Evolutionary conservation across 2,888 invertebrate species (phyloP).

Genomic region (Ditylenchus weischeri): DNA sequence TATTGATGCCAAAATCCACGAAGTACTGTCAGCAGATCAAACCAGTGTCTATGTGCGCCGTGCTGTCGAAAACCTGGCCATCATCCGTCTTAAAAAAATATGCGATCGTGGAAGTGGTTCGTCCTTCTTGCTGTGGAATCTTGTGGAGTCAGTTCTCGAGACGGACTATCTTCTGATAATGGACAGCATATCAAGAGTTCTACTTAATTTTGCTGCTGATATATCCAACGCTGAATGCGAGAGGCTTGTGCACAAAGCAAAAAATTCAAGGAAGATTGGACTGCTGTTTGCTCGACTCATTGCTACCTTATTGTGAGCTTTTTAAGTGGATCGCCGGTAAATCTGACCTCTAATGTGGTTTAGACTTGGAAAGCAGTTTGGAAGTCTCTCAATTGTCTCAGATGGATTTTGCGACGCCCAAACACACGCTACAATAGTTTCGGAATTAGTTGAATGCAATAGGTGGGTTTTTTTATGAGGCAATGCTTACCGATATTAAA

Average conservation of each 20-base stretch:
- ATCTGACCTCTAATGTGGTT: neutral
- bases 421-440: neutral
- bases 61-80: neutral
- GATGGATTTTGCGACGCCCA: slow-evolving; percentile 8
- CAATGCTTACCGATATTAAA: no score
- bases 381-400: neutral
- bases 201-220: neutral
- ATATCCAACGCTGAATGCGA: neutral
- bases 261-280: slow-evolving; percentile 6
- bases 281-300: slow-evolving; percentile 1
- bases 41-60: slow-evolving; percentile 4
- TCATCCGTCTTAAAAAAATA: neutral
- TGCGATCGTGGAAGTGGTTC: neutral
- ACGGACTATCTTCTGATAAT: neutral
- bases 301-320: neutral
- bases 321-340: neutral
- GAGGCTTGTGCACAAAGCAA: neutral
- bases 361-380: neutral
- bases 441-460: slow-evolving; percentile 1
- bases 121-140: neutral
- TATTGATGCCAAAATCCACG: neutral
- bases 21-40: neutral
- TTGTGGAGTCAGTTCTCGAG: slow-evolving; percentile 1
- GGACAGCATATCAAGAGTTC: slow-evolving; percentile 6
- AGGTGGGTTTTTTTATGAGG: neutral